A percentile compares a stretch with the other conserved stretches of the same genome.
These are phyloP conservation scores for Pseudoips prasinana DNA, from an alignment of 2,888 invertebrate species.

Conservation along the genomic window DNA sequence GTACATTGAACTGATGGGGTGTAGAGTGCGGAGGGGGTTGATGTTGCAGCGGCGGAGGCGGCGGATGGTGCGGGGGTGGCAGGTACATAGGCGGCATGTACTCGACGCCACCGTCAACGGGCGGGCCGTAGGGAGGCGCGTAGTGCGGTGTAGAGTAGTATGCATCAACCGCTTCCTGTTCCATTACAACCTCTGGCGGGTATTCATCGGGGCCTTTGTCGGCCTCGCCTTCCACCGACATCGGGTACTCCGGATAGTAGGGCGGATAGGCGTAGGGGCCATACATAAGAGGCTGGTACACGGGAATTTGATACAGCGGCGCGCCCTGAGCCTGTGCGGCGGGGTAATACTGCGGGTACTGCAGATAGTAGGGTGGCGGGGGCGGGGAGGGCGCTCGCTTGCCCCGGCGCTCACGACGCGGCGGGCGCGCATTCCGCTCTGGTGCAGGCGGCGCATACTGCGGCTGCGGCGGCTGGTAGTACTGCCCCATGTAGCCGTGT, in stretches of 20 bases:
- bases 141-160: constrained; percentile 72
- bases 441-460: constrained; percentile 62
- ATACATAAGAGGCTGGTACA: constrained; percentile 74
- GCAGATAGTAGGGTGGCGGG: constrained; percentile 64
- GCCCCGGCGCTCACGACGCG: constrained; percentile 61
- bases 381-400: constrained; percentile 67
- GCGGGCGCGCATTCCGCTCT: constrained; percentile 58
- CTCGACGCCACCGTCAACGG: constrained; percentile 64
- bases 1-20: constrained; percentile 75
- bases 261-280: constrained; percentile 74
- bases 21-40: constrained; percentile 51
- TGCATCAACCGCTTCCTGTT: constrained; percentile 74
- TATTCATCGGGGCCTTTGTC: constrained; percentile 77
- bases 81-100: constrained; percentile 72
- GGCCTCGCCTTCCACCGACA: constrained; percentile 69
- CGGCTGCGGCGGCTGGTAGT: constrained; percentile 72
- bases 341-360: constrained; percentile 74
- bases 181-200: constrained; percentile 70
- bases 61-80: constrained; percentile 62
- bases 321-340: constrained; percentile 79
- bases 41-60: constrained; percentile 55
- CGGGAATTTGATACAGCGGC: constrained; percentile 76
- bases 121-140: constrained; percentile 61
- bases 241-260: constrained; percentile 71
- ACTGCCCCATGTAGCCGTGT: constrained; percentile 84